Conservation (phyloP, 1,140 invertebrate genomes). For the Dinoponera quadriceps region DNA sequence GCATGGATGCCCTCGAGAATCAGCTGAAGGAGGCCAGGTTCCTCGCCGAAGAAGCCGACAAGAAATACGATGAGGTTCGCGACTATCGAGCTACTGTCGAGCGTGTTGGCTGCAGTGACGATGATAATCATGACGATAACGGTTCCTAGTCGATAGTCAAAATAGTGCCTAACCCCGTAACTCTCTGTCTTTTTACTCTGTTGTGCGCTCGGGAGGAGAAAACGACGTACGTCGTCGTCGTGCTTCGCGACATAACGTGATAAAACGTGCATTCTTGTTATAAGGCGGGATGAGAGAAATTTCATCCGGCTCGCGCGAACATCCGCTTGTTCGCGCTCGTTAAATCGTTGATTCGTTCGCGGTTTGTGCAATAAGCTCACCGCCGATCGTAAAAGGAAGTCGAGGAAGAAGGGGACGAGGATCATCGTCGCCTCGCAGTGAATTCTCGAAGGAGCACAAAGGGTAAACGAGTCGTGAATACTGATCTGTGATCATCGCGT, state of each 20-base stretch:
- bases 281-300: too few species aligned
- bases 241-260: slow-evolving; percentile 5
- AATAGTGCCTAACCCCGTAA: slow-evolving; percentile 82
- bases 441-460: slow-evolving; percentile 22
- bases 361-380: neutral
- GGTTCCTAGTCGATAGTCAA: slow-evolving; percentile 85
- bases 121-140: slow-evolving; percentile 77
- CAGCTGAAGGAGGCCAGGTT: slow-evolving; percentile 99
- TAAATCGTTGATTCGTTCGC: neutral
- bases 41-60: slow-evolving; percentile 99
- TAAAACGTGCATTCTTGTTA: neutral
- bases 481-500: slow-evolving; percentile 69
- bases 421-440: neutral
- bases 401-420: neutral
- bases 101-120: slow-evolving; percentile 82
- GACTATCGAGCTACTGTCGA: slow-evolving; percentile 77
- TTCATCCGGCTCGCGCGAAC: too few species aligned
- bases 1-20: slow-evolving; percentile 99
- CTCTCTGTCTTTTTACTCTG: slow-evolving; percentile 71
- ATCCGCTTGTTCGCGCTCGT: neutral
- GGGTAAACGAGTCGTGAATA: slow-evolving; percentile 35
- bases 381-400: neutral
- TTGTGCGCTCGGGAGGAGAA: slow-evolving; percentile 66
- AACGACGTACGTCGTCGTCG: slow-evolving; percentile 4
- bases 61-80: slow-evolving; percentile 99